Evolutionary conservation across 64 coral and sea anemone species (phyloP).

Genomic region (Montipora efflorescens): DNA sequence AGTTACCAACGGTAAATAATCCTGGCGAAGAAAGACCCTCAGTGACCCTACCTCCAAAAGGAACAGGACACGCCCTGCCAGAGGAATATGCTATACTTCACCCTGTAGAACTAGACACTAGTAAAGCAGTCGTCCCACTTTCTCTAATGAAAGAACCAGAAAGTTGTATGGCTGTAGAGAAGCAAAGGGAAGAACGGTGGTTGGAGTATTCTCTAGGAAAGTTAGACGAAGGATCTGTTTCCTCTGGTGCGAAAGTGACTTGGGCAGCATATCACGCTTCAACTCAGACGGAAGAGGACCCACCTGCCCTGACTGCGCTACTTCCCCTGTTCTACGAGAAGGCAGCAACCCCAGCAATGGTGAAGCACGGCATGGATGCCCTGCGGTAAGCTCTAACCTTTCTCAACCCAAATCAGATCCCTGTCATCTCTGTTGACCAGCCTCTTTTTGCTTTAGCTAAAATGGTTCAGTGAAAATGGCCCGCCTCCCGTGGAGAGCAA

Average conservation of each 20-base stretch:
- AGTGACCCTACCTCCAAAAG: too few relatives aligned
- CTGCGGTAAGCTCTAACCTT: not conserved
- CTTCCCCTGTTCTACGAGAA: slow-evolving; percentile 53
- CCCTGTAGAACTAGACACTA: too few relatives aligned
- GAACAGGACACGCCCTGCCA: too few relatives aligned
- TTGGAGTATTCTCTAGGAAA: not conserved
- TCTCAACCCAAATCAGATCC: slow-evolving; percentile 21
- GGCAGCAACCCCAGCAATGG: slow-evolving; percentile 27
- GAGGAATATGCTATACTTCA: too few relatives aligned
- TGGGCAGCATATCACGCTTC: slow-evolving; percentile 49
- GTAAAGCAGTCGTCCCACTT: too few relatives aligned
- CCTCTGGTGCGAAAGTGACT: not conserved
- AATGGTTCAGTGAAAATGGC: slow-evolving; percentile 54
- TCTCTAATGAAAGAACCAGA: too few relatives aligned
- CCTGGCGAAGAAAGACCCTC: too few relatives aligned
- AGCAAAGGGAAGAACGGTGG: slow-evolving; percentile 4
- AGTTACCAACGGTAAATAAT: too few relatives aligned
- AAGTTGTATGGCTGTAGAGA: slow-evolving; percentile 1
- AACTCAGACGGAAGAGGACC: not conserved
- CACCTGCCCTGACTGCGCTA: slow-evolving; percentile 21
- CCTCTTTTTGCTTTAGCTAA: slow-evolving; percentile 33
- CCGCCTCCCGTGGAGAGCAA: slow-evolving; percentile 18
- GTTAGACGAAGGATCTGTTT: not conserved
- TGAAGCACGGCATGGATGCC: slow-evolving; percentile 25
- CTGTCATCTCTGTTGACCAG: slow-evolving; percentile 45